A percentile compares a stretch with the other conserved stretches of the same genome.
Evolutionary conservation across 1,140 invertebrate genomes (phyloP).

Genomic region (Trichoplusia ni): DNA sequence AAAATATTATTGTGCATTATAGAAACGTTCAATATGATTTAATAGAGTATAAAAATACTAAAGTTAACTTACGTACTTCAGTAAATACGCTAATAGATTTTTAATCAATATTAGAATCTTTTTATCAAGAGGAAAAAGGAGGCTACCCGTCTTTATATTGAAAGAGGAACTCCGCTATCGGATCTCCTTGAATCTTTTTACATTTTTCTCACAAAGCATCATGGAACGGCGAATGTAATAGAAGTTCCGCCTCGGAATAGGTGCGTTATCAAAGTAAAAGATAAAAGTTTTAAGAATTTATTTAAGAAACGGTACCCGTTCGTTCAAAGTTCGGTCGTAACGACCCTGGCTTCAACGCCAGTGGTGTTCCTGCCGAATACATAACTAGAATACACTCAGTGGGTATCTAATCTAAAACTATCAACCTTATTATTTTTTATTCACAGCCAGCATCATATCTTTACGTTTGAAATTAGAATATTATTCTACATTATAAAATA

Average conservation of each 20-base stretch:
- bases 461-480: not conserved
- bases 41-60: too few relatives aligned
- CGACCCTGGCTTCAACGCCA: slow-evolving; percentile 13
- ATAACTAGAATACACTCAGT: slow-evolving; percentile 5
- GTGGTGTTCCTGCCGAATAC: slow-evolving; percentile 17
- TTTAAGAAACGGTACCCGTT: slow-evolving; percentile 44
- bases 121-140: slow-evolving; percentile 1
- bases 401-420: slow-evolving; percentile 4
- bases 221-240: slow-evolving; percentile 37
- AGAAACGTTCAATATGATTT: too few relatives aligned
- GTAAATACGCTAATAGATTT: too few relatives aligned
- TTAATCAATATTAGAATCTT: not conserved
- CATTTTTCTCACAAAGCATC: slow-evolving; percentile 35
- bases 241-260: slow-evolving; percentile 38
- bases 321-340: slow-evolving; percentile 21
- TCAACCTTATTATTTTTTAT: not conserved
- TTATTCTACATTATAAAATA: not conserved
- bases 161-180: slow-evolving; percentile 9
- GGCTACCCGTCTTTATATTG: slow-evolving; percentile 1
- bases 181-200: slow-evolving; percentile 31
- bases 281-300: slow-evolving; percentile 74
- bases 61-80: too few relatives aligned
- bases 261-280: slow-evolving; percentile 58
- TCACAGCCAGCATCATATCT: not conserved
- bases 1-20: not conserved